Conservation (phyloP, 2,797 vertebrate species). For the Tokudaia muenninki region DNA sequence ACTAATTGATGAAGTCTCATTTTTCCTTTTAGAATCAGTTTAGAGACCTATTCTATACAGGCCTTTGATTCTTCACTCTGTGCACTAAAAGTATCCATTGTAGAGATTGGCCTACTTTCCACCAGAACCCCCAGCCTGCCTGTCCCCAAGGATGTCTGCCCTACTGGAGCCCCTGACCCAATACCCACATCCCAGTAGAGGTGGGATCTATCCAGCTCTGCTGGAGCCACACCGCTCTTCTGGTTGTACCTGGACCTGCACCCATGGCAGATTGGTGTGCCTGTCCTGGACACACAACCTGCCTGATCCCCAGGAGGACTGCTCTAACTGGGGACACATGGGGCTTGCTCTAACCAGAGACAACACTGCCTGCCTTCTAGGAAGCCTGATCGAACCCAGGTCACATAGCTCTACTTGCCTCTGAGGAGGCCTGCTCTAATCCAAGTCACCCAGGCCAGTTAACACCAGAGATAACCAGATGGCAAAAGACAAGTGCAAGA, state of each 20-base stretch:
- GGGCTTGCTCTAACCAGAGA: no score
- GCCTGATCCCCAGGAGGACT: background rate
- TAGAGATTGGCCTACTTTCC: background rate
- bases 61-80: background rate
- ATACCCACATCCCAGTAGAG: background rate
- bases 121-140: background rate
- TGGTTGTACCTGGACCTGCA: background rate
- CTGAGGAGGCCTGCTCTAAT: background rate
- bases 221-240: background rate
- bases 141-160: background rate
- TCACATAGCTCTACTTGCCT: no score
- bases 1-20: no score
- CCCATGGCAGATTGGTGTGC: background rate
- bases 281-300: background rate
- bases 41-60: background rate
- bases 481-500: background rate
- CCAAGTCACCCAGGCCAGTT: background rate
- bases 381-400: no score
- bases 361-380: no score
- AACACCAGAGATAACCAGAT: background rate
- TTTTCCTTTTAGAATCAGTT: background rate
- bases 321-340: no score
- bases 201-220: background rate
- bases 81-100: background rate
- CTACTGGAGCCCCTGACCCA: background rate